A percentile compares a stretch with the other conserved stretches of the same genome.
Evolutionary conservation across 1,140 invertebrate species (phyloP).

Genomic region (Venustaconcha ellipsiformis): DNA sequence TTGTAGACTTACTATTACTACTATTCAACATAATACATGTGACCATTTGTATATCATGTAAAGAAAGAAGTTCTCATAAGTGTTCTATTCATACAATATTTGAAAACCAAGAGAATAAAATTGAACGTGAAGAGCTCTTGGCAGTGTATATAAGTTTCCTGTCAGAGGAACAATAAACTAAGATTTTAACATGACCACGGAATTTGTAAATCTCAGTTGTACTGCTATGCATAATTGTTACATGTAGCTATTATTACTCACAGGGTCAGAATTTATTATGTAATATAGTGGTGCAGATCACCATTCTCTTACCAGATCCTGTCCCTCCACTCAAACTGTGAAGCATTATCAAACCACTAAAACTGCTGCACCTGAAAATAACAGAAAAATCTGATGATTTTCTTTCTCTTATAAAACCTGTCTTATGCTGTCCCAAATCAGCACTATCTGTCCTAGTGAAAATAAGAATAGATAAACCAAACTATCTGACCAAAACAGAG

Average conservation of each 20-base stretch:
- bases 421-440: too few relatives aligned
- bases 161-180: neutral
- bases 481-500: too few relatives aligned
- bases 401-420: neutral
- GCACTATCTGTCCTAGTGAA: too few relatives aligned
- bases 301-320: constrained; percentile 48
- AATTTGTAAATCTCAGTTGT: neutral
- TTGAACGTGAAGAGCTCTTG: neutral
- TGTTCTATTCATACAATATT: too few relatives aligned
- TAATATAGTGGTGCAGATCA: too few relatives aligned
- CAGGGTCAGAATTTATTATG: neutral
- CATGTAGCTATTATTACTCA: neutral
- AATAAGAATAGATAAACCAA: too few relatives aligned
- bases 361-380: constrained; percentile 56
- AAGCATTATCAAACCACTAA: constrained; percentile 53
- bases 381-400: constrained; percentile 5
- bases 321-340: constrained; percentile 67
- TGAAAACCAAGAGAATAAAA: too few relatives aligned
- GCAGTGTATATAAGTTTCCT: neutral
- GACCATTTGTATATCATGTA: too few relatives aligned
- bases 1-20: too few relatives aligned
- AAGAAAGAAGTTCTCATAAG: too few relatives aligned
- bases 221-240: neutral
- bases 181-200: neutral
- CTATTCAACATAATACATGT: too few relatives aligned